These are phyloP conservation scores for Acromyrmex charruanus DNA, from an alignment of 1,140 invertebrate genomes.

Conservation along the genomic window DNA sequence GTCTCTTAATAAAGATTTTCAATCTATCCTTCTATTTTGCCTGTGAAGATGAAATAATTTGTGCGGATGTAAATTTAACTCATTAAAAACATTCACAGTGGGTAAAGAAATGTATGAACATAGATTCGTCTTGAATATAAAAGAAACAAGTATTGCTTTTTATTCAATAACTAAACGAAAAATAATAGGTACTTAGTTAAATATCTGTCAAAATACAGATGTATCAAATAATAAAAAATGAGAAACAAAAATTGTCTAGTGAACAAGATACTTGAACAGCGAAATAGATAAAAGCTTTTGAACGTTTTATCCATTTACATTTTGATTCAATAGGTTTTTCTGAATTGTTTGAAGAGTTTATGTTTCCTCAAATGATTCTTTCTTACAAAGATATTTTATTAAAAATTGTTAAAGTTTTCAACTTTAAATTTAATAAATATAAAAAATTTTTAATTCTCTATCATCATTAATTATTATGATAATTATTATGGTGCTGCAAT, in stretches of 20 bases:
- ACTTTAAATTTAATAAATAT: conserved; percentile 17
- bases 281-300: neutral
- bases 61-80: neutral
- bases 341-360: neutral
- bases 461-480: neutral
- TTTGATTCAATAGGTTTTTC: neutral
- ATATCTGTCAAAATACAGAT: neutral
- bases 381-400: conserved; percentile 10
- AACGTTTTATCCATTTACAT: neutral
- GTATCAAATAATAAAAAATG: neutral
- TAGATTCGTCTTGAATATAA: neutral
- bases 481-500: neutral
- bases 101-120: conserved; percentile 22
- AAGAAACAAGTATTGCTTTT: neutral
- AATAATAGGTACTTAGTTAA: neutral
- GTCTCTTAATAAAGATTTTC: neutral
- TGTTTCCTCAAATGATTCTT: neutral
- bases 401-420: neutral
- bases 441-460: conserved; percentile 2
- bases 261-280: neutral
- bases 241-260: neutral
- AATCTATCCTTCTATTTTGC: too few species aligned
- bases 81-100: conserved; percentile 14
- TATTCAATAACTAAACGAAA: neutral
- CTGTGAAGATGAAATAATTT: neutral